Conservation (phyloP, 2,888 invertebrate species). For the Drosophila anomalata region DNA sequence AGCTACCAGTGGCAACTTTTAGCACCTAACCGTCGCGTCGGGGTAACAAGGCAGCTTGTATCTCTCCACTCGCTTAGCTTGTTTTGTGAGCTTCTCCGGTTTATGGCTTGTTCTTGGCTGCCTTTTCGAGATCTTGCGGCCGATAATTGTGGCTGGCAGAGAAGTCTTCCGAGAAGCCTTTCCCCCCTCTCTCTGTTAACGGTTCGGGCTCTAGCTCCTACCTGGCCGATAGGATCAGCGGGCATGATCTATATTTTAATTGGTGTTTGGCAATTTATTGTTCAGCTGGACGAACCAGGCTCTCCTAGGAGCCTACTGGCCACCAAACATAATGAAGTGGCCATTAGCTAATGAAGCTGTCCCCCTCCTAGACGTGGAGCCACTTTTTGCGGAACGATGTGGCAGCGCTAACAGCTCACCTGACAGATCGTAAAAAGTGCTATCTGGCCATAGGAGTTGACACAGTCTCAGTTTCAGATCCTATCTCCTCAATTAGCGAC, state of each 20-base stretch:
- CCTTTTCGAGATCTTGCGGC: conserved; percentile 39
- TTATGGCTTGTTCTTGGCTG: conserved; percentile 68
- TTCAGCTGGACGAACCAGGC: background rate
- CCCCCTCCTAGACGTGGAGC: conserved; percentile 34
- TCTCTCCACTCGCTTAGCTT: conserved; percentile 17
- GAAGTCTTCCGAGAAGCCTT: conserved; percentile 62
- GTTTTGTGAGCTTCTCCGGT: conserved; percentile 40
- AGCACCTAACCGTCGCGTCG: conserved; percentile 39
- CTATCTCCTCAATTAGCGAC: conserved; percentile 31
- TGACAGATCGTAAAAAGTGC: conserved; percentile 45
- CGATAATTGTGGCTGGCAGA: conserved; percentile 41
- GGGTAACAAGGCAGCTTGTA: conserved; percentile 34
- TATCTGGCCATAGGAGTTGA: conserved; percentile 23
- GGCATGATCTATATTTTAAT: conserved; percentile 76
- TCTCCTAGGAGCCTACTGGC: conserved; percentile 6
- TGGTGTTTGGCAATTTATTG: conserved; percentile 57
- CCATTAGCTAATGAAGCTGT: conserved; percentile 76
- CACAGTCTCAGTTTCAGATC: conserved; percentile 16
- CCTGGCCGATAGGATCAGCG: conserved; percentile 53
- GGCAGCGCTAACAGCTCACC: conserved; percentile 53
- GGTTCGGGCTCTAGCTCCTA: conserved; percentile 45
- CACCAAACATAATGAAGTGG: conserved; percentile 56
- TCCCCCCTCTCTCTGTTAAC: conserved; percentile 54
- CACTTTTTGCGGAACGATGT: conserved; percentile 47
- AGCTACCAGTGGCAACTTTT: conserved; percentile 46